Percentiles rank a stretch among this genome's conserved stretches.
phyloP scores from a whole-genome alignment of 2,113 vertebrate genomes.

The Gopherus flavomarginatus region DNA sequence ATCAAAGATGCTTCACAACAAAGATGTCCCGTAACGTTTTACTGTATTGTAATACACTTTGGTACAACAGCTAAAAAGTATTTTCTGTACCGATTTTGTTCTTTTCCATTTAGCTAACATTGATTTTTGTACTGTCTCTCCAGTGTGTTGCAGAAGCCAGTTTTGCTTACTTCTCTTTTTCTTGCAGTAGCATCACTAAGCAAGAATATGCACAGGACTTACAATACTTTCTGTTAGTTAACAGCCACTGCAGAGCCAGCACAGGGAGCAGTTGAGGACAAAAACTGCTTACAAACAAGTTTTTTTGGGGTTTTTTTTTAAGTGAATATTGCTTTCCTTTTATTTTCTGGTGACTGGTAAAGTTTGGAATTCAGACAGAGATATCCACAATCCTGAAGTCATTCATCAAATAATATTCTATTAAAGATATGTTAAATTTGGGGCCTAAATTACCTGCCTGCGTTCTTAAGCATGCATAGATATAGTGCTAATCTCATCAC shows the following conservation, averaged over 20 bases:
- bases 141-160: neutral
- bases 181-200: neutral
- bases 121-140: neutral
- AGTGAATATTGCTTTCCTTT: neutral
- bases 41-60: neutral
- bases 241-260: neutral
- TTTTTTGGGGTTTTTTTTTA: neutral
- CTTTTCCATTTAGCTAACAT: neutral
- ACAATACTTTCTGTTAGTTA: accelerated
- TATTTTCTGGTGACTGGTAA: neutral
- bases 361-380: neutral
- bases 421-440: neutral
- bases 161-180: neutral
- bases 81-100: neutral
- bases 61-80: neutral
- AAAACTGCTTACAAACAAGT: neutral
- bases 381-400: neutral
- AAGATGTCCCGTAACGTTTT: neutral
- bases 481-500: neutral
- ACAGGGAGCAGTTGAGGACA: neutral
- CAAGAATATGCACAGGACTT: accelerated
- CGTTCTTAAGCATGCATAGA: neutral
- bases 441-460: neutral
- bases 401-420: neutral
- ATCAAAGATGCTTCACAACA: neutral